These are phyloP conservation scores for Coracopsis vasa DNA, from an alignment of 2,113 vertebrate species.

Conservation along the genomic window DNA sequence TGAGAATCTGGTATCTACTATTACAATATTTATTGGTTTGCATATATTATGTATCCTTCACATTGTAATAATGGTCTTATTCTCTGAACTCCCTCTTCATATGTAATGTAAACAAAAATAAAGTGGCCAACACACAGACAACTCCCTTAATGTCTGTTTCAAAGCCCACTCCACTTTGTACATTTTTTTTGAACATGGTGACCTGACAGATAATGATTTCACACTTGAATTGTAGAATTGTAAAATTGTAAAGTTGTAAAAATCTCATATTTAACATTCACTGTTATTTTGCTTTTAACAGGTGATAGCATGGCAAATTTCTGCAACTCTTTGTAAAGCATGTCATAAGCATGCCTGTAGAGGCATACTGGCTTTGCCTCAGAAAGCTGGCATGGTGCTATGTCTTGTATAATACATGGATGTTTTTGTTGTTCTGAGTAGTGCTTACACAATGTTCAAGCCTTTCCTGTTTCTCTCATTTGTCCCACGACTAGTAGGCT, in stretches of 20 bases:
- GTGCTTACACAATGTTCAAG: fast-evolving
- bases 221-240: not conserved
- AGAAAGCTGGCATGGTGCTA: not conserved
- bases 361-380: not conserved
- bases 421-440: not conserved
- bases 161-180: not conserved
- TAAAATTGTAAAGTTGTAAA: not conserved
- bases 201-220: not conserved
- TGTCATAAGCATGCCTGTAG: not conserved
- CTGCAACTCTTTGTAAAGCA: not conserved
- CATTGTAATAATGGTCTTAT: not conserved
- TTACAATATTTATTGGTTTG: not conserved
- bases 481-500: not conserved
- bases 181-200: not conserved
- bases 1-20: not conserved
- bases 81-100: not conserved
- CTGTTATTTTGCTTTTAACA: not conserved
- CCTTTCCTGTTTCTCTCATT: fast-evolving
- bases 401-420: not conserved
- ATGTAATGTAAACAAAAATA: not conserved
- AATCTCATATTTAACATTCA: not conserved
- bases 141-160: not conserved
- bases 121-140: fast-evolving
- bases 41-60: not conserved
- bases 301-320: not conserved